Conservation (phyloP, 2,888 invertebrate species). For the Therioaphis trifolii region DNA sequence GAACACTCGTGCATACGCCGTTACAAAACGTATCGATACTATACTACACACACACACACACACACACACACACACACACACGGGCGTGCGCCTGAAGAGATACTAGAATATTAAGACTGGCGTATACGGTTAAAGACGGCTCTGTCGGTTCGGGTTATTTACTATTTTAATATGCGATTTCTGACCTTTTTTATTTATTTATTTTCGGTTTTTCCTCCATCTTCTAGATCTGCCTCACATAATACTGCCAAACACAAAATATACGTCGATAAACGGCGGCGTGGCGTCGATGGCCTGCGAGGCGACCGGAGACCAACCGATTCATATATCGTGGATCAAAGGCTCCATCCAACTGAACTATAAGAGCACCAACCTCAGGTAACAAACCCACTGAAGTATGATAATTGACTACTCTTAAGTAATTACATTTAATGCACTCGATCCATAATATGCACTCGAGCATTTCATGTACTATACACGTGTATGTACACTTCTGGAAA, state of each 20-base stretch:
- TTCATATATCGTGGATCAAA: conserved; percentile 65
- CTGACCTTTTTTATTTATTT: conserved; percentile 3
- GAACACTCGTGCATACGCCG: neutral
- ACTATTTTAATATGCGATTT: conserved; percentile 36
- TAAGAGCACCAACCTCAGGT: conserved; percentile 44
- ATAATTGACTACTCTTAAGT: neutral
- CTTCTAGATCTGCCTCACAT: conserved; percentile 61
- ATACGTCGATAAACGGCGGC: conserved; percentile 64
- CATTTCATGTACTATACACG: too few relatives aligned
- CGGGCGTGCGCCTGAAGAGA: neutral
- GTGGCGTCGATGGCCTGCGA: conserved; percentile 65
- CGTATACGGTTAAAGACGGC: neutral
- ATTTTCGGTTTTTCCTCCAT: neutral
- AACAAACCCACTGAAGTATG: too few relatives aligned
- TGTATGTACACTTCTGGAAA: too few relatives aligned
- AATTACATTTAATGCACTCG: too few relatives aligned
- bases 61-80: neutral
- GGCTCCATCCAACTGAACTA: conserved; percentile 49
- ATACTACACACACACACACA: neutral
- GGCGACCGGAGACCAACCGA: conserved; percentile 66
- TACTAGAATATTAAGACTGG: neutral
- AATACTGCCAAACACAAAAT: conserved; percentile 51
- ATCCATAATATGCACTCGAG: too few relatives aligned
- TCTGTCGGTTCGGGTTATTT: conserved; percentile 34
- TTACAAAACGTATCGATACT: neutral